Evolutionary conservation across 2,113 vertebrate genomes (phyloP), one percentile per base, ranked within the genome.

Genomic region (Glareola pratincola): DNA sequence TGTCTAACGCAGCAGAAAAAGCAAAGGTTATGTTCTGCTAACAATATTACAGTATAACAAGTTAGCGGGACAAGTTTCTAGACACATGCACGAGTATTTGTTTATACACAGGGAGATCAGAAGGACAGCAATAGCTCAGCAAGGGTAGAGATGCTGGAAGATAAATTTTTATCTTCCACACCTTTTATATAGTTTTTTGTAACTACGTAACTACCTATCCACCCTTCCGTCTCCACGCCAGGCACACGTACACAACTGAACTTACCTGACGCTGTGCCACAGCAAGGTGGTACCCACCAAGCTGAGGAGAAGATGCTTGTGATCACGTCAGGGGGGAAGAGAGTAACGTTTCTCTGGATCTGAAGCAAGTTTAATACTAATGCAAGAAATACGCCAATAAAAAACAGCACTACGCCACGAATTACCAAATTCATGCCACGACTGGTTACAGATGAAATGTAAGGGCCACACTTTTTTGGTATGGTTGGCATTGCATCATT

Each of bases 211-310:
- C 34, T 29, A 45, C 32, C 32, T 37, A 54, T 53, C 27, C 69
- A 63, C 41, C 16, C 72, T 43, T 66, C 62, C 24, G 57, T 14
- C 72, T 79, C 90, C 68, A 96, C 1, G 4, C 15, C 74, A 86
- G 56, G 50, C 62, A 88, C 0, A 77, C 7, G 14, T 8, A 91
- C 13, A 23, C 0, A 10, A 88, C 80, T 88, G 67, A 96, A 98
- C 74, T 97, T 98, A 99, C 99, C 99, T 98, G 99, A 98, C 4
- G 99, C 99, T 9, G 98, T 99, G 68, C 99, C 99, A 95, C 99
- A 99, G 97, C 99, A 99, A 6, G 98, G 99, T 3, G 99, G 99
- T 15, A 99, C 99, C 99, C 99, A 99, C 99, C 99, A 99, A 34
- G 99, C 99, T 8, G 99, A 99, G 76, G 99, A 99, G 97, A 99